These are phyloP conservation scores for Mustelus asterias DNA, from an alignment of 2,113 vertebrate species.

Conservation along the genomic window DNA sequence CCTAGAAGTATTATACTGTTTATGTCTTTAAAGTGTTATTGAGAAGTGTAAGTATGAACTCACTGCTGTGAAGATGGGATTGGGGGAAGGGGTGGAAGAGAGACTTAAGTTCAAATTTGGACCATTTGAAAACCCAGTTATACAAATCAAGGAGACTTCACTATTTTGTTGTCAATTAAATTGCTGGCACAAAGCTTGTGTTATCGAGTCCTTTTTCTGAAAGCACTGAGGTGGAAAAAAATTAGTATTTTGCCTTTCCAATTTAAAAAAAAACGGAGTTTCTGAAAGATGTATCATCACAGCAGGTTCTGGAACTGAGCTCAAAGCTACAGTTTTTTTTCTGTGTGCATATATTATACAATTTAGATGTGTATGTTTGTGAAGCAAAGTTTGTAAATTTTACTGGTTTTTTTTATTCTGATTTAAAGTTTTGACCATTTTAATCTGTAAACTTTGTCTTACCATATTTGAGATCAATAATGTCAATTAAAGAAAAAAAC, in stretches of 20 bases:
- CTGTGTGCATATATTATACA: slow-evolving; percentile 5
- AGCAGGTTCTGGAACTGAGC: slow-evolving; percentile 19
- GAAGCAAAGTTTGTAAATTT: slow-evolving; percentile 37
- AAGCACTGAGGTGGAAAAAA: slow-evolving; percentile 2
- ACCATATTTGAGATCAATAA: neutral
- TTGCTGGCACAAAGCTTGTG: neutral
- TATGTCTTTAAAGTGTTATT: neutral
- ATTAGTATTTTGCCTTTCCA: neutral
- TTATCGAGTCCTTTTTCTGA: neutral
- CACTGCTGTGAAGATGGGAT: neutral
- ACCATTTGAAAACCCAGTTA: neutral
- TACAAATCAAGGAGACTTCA: neutral
- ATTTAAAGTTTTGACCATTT: neutral
- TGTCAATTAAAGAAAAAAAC: slow-evolving; percentile 17
- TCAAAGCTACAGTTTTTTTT: neutral
- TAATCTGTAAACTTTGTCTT: slow-evolving; percentile 21
- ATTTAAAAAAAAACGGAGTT: neutral
- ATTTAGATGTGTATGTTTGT: slow-evolving; percentile 38
- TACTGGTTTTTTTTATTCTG: neutral
- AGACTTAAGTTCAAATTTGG: neutral
- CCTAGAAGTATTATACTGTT: neutral
- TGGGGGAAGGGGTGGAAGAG: neutral
- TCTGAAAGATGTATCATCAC: neutral
- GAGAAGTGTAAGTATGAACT: neutral
- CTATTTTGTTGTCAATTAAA: neutral